Evolutionary conservation across 2,797 vertebrate genomes (phyloP), one percentile per base, ranked within the genome.

Genomic region (Sebastolobus alascanus): DNA sequence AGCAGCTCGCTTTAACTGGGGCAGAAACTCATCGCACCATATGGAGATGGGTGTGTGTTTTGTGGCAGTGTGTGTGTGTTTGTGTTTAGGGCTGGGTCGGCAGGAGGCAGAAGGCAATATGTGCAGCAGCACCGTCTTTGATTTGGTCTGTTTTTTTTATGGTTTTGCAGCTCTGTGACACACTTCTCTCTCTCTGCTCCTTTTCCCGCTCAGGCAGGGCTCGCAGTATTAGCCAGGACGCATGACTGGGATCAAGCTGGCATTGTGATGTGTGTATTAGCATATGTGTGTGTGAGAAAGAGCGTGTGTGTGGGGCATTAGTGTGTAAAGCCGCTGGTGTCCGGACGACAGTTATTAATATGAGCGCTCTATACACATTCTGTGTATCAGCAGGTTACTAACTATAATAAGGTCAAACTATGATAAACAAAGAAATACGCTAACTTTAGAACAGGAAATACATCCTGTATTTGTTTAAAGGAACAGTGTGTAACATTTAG

Each of bases 181-280:
- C 72, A 73, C 68, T 56, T 27, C 70, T 46, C 40, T 43, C 14
- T 46, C 43, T 75, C 35, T 40, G 11, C 33, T 83, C 75, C 59
- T 54, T 88, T 93, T 87, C 90, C 87, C 80, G 29, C 86, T 91
- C 78, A 80, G 18, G 59, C 70, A 75, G 73, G 43, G 58, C 73
- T 80, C 52, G 71, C 77, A 81, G 88, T 68, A 80, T 91, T 87
- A 93, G 89, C 85, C 89, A 73, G 20, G 70, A 89, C 69, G n/a
- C 92, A 89, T 93, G 92, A 93, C 92, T 84, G 8, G 90, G 92
- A 91, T 93, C 86, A 91, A 88, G 88, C 82, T 85, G 63, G 75
- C 79, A 76, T 81, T 87, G 73, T 74, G 65, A 29, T 80, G 71
- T 91, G 78, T 82, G 81, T 65, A 46, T 83, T 54, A 56, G 73